phyloP scores from a whole-genome alignment of 2,797 vertebrate species.

The Phrynocephalus guinanensis region DNA sequence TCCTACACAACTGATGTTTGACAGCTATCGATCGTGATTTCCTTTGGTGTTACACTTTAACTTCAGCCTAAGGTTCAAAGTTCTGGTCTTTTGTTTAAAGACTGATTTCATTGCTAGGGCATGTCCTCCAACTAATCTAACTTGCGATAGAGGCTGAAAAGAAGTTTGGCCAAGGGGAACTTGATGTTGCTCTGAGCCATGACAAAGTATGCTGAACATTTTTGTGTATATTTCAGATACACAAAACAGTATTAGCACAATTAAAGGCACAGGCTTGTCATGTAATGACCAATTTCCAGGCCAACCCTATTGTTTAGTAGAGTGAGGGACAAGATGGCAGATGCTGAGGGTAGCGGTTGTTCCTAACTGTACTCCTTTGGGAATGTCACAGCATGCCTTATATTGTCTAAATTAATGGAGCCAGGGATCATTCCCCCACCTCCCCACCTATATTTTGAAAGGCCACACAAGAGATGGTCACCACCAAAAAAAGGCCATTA shows the following conservation, averaged over 20 bases:
- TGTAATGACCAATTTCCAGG: not conserved
- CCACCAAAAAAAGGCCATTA: no score
- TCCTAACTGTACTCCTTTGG: no score
- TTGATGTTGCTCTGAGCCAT: not conserved
- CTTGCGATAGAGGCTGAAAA: not conserved
- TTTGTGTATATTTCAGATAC: not conserved
- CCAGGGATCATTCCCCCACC: no score
- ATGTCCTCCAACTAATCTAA: slow-evolving; percentile 58
- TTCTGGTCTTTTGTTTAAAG: slow-evolving; percentile 72
- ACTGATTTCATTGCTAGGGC: slow-evolving; percentile 53
- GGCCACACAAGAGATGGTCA: no score
- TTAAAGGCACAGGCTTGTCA: not conserved
- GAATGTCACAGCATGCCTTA: no score
- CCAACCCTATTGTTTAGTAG: not conserved
- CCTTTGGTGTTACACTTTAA: slow-evolving; percentile 75
- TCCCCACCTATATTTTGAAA: no score
- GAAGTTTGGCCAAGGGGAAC: not conserved
- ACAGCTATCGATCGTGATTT: slow-evolving; percentile 52
- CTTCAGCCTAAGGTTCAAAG: slow-evolving; percentile 72
- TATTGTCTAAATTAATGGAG: no score
- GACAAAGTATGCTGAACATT: not conserved
- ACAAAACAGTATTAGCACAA: not conserved
- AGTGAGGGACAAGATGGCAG: not conserved
- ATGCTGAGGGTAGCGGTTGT: not conserved
- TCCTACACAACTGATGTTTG: slow-evolving; percentile 65